Percentiles rank a stretch among this genome's conserved stretches.
phyloP scores from a whole-genome alignment of 2,113 vertebrate genomes.

The Aptenodytes patagonicus region DNA sequence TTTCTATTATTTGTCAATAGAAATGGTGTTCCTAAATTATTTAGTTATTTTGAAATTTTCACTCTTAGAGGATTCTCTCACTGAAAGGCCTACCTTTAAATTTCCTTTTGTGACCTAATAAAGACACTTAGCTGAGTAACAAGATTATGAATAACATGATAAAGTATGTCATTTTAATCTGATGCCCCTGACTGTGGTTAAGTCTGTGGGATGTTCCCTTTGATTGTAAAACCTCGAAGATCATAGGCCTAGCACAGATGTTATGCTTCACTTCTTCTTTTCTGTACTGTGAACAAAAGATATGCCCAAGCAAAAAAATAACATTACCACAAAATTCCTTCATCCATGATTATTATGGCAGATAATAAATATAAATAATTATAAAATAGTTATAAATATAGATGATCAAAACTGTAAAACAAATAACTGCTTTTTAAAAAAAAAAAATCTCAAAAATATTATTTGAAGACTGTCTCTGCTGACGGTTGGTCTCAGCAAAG shows the following conservation, averaged over 20 bases:
- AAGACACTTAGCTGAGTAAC: background rate
- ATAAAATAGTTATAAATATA: background rate
- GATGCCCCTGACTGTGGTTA: background rate
- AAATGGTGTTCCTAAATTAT: background rate
- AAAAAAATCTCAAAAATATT: background rate
- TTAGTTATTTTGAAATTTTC: background rate
- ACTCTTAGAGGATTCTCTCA: background rate
- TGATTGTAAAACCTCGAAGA: background rate
- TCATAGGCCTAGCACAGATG: background rate
- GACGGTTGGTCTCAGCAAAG: background rate
- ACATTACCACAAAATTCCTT: background rate
- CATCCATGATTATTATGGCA: background rate
- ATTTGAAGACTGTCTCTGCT: background rate
- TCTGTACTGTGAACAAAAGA: background rate
- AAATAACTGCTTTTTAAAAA: background rate
- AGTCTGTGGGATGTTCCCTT: background rate
- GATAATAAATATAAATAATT: background rate
- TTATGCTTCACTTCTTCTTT: background rate
- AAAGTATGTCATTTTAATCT: background rate
- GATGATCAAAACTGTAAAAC: background rate
- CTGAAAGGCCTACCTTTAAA: background rate
- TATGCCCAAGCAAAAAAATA: background rate
- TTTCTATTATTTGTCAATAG: background rate
- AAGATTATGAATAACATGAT: background rate
- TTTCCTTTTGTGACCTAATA: background rate